phyloP scores from a whole-genome alignment of 1,140 invertebrate species.

The Heliconius congener region DNA sequence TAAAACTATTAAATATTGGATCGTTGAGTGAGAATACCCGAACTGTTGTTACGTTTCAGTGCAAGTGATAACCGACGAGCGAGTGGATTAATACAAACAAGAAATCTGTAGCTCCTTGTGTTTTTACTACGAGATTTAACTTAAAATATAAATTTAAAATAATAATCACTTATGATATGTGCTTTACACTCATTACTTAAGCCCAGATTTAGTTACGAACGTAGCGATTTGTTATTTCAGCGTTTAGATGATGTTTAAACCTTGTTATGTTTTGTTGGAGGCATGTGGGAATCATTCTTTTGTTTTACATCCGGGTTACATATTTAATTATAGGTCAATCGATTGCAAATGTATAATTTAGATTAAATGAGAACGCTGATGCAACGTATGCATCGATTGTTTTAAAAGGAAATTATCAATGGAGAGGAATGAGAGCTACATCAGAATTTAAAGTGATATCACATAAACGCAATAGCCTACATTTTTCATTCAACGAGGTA shows the following conservation, averaged over 20 bases:
- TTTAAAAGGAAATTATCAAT: neutral
- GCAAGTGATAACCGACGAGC: conserved; percentile 58
- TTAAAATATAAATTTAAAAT: neutral
- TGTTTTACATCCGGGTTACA: conserved; percentile 76
- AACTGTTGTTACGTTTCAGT: conserved; percentile 64
- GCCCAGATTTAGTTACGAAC: conserved; percentile 56
- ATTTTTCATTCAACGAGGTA: conserved; percentile 42
- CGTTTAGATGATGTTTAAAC: conserved; percentile 74
- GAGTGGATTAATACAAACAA: conserved; percentile 35
- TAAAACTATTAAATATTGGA: conserved; percentile 83
- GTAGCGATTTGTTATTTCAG: conserved; percentile 79
- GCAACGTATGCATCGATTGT: neutral
- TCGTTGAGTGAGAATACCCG: conserved; percentile 81
- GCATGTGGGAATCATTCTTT: conserved; percentile 80
- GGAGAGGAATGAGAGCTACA: neutral
- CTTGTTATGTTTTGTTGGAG: conserved; percentile 76
- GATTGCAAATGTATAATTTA: conserved; percentile 1
- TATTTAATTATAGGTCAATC: conserved; percentile 40
- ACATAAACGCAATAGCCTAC: conserved; percentile 6
- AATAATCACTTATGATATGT: conserved; percentile 24
- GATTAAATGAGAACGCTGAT: neutral
- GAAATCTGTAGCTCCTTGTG: conserved; percentile 21
- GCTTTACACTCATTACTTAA: conserved; percentile 47
- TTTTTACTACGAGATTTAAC: conserved; percentile 16
- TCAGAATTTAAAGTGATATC: neutral